Evolutionary conservation across 2,888 invertebrate genomes (phyloP).

Genomic region (Cancer borealis): DNA sequence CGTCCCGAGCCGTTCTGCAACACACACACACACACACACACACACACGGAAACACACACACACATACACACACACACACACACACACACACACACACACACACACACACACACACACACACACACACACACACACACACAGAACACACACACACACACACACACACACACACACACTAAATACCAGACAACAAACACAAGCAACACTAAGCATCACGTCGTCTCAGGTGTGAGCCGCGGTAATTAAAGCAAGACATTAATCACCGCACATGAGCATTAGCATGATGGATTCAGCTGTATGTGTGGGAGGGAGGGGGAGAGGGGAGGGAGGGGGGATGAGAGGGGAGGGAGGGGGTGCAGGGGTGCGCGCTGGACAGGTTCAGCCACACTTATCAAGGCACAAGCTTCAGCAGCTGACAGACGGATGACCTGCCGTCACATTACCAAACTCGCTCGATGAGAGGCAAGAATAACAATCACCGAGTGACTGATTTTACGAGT

Average conservation of each 20-base stretch:
- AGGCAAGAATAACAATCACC: not conserved
- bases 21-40: too few relatives aligned
- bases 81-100: too few relatives aligned
- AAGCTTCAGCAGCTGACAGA: not conserved
- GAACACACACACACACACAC: too few relatives aligned
- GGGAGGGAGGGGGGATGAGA: not conserved
- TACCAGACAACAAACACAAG: not conserved
- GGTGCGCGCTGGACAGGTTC: not conserved
- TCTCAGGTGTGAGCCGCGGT: not conserved
- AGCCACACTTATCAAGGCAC: not conserved
- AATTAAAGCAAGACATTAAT: not conserved
- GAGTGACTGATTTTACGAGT: not conserved
- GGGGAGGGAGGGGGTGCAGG: not conserved
- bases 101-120: too few relatives aligned
- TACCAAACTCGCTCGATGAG: not conserved
- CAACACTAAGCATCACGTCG: not conserved
- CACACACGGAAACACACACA: too few relatives aligned
- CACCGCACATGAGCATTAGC: constrained; percentile 2
- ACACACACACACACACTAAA: too few relatives aligned
- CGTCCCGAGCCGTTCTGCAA: too few relatives aligned
- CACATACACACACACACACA: too few relatives aligned
- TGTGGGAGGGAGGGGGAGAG: not conserved
- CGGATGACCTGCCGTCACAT: not conserved
- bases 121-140: too few relatives aligned
- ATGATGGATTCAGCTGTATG: not conserved